phyloP scores from a whole-genome alignment of 2,797 vertebrate genomes.

The Rhynchotus rufescens region DNA sequence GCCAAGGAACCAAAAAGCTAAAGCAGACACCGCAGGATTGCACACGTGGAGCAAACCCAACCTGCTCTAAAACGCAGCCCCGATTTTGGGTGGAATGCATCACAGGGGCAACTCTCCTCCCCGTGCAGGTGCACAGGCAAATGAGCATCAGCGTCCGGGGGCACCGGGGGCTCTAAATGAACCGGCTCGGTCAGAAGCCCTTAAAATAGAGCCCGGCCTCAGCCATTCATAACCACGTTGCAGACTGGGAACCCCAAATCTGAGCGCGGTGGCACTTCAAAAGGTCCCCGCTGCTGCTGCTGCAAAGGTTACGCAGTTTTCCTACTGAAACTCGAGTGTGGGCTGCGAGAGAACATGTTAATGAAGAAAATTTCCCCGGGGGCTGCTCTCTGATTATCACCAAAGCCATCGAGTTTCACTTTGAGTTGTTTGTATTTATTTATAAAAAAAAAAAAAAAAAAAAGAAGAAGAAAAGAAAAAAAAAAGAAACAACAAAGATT shows the following conservation, averaged over 20 bases:
- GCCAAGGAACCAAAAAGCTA: neutral
- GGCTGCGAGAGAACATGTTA: conserved; percentile 95
- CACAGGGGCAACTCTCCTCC: neutral
- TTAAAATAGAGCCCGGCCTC: conserved; percentile 51
- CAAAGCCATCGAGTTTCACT: conserved; percentile 98
- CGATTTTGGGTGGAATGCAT: neutral
- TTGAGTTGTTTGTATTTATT: conserved; percentile 98
- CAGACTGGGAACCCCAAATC: neutral
- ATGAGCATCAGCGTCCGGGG: too few species aligned
- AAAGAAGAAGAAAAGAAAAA: too few species aligned
- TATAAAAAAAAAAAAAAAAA: conserved; percentile 82
- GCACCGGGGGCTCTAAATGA: too few species aligned
- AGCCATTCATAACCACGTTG: conserved; percentile 55
- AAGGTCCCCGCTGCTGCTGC: conserved; percentile 81
- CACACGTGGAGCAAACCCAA: neutral
- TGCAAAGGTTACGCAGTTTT: conserved; percentile 97
- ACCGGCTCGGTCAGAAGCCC: too few species aligned
- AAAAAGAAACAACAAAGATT: conserved; percentile 83
- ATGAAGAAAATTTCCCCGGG: conserved; percentile 96
- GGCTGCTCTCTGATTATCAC: conserved; percentile 95
- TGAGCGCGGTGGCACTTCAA: conserved; percentile 67
- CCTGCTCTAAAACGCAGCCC: neutral
- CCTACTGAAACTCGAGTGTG: conserved; percentile 95
- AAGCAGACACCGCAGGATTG: too few species aligned
- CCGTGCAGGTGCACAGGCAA: neutral